Evolutionary conservation across 2,888 invertebrate genomes (phyloP).

Genomic region (Helicoverpa assulta): DNA sequence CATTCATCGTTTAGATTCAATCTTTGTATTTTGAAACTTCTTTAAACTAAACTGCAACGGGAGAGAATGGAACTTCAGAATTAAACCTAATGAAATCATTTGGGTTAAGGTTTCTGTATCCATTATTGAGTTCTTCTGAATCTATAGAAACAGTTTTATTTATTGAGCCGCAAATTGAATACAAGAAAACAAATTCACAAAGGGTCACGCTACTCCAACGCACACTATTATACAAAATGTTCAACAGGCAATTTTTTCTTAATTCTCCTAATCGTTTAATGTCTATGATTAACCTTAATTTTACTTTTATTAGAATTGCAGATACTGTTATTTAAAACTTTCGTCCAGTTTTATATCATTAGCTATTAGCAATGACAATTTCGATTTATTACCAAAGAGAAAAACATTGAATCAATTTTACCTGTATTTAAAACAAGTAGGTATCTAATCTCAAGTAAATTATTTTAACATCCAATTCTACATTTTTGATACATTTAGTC

Average conservation of each 20-base stretch:
- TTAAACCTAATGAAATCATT: not conserved
- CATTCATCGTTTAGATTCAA: constrained; percentile 69
- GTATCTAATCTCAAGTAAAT: constrained; percentile 20
- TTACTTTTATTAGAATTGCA: constrained; percentile 17
- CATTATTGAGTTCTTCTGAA: constrained; percentile 1
- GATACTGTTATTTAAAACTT: constrained; percentile 11
- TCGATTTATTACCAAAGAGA: constrained; percentile 34
- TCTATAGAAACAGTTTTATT: constrained; percentile 36
- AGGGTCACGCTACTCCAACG: constrained; percentile 31
- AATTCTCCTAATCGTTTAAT: constrained; percentile 24
- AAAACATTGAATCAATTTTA: constrained; percentile 9
- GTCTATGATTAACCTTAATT: constrained; percentile 32
- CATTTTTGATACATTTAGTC: not conserved
- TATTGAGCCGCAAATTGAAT: constrained; percentile 15
- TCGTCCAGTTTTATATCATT: constrained; percentile 3
- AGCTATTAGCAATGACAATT: not conserved
- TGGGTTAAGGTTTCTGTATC: not conserved
- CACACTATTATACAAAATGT: constrained; percentile 22
- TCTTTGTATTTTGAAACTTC: constrained; percentile 63
- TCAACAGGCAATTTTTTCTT: constrained; percentile 6
- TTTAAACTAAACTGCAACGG: constrained; percentile 19
- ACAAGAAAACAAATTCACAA: constrained; percentile 34
- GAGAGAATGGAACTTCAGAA: constrained; percentile 4
- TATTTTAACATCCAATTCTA: constrained; percentile 7
- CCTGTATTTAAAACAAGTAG: constrained; percentile 21